Base-by-base conservation (phyloP, 2,888 invertebrate genomes). In the Platerodrilus igneus region DNA sequence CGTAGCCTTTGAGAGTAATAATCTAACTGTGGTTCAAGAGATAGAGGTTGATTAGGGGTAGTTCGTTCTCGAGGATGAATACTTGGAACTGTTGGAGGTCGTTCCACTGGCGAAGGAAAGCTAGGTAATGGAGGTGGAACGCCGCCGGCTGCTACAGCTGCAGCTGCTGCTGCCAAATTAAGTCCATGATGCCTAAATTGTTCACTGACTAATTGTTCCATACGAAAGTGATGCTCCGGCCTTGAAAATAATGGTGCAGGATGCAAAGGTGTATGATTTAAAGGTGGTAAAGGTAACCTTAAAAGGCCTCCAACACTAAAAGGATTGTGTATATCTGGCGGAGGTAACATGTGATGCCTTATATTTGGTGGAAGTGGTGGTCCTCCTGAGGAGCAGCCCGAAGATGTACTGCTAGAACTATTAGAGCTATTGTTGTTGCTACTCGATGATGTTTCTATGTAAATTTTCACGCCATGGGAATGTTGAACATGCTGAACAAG, bases 1-100 rank as follows among this genome's bases (percentile, higher is more conserved):
- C 94, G 88, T 81, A 95, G 86, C 81, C 95, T 86, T 84, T 94
- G 93, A 77, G 95, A 95, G 83, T 95, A 96, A 85, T 94, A 95
- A 85, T 95, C 94, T 81, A 92, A 83, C 76, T 88, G 88, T 67
- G 88, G 86, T 78, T 86, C 90, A 59, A 85, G 73, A 68, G 79
- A 81, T 53, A 83, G 76, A 53, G 78, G 79, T 68, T 79, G 82
- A 53, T 77, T 78, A 62, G 73, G 63, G 62, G 72, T 45, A 63
- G 61, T 52, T 60, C 74, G 49, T 63, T 75, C 59, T 67, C 71
- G 59, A 37, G 73, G 68, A 42, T 75, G 70, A 35, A 74, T 60
- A 49, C 57, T 60, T 37, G 58, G 62, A 29, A 76, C 74, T 51
- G 71, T 68, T 34, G 76, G 74, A 52, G 76, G 77, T 55, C 77